Evolutionary conservation across 2,797 vertebrate genomes (phyloP), one percentile per base, ranked within the genome.

Genomic region (Denticeps clupeoides): DNA sequence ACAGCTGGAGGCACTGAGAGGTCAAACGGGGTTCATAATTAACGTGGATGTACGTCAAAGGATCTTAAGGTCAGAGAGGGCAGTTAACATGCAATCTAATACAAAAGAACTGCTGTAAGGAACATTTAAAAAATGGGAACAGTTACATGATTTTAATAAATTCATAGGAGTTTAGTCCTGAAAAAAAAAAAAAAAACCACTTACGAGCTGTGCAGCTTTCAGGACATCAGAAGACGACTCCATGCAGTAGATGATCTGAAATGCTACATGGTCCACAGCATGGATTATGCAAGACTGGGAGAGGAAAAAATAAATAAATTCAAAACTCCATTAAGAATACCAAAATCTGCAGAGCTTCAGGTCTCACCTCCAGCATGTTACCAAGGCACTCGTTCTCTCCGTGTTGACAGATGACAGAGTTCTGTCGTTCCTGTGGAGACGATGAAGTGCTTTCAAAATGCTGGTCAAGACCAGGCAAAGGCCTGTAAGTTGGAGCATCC

Each of bases 321-420:
- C 1, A 19, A 32, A 7, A 7, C 7, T 16, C 2, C 2, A 11
- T 7, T 33, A 45, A 57, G n/a, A n/a, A n/a, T n/a, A n/a, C n/a
- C n/a, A n/a, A n/a, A n/a, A n/a, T 15, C 2, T 46, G 3, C 9
- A 43, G 4, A 31, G 25, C 24, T 33, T 27, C 51, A 27, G 8
- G 13, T 22, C 46, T 51, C 18, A 93, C 90, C 89, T 93, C 81
- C 0, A 92, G 73, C 73, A 83, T 80, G 77, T 93, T 93, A 23
- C 77, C 78, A 35, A 37, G 33, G 46, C 91, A 95, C 40, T 93
- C 90, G 2, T 69, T 63, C 1, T 79, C 70, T 3, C 87, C 87
- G 0, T 91, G 89, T 64, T 92, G 89, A 62, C 91, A 97, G 1
- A 22, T 8, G 51, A 92, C 89, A 0, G 75, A 75, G 16, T 73